Evolutionary conservation across 2,888 invertebrate species (phyloP), one percentile per base, ranked within the genome.

Genomic region (Elysia crispata): DNA sequence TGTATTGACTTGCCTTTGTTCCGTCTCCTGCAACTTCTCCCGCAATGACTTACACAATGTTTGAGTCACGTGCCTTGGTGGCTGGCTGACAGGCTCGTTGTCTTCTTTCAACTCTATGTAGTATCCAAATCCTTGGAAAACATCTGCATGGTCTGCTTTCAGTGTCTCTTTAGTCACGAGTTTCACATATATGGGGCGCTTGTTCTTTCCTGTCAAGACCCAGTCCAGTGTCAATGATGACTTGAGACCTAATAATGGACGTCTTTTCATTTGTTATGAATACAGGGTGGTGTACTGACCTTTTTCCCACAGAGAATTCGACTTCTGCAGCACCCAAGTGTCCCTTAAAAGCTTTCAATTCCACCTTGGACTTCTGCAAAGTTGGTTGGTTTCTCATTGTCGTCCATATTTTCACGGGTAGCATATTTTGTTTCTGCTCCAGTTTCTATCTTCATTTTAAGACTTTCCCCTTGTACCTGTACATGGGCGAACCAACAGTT

Each of bases 1-100:
- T 11, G 67, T 64, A 15, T 79, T 70, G 6, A 79, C 74, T 1
- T 33, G 28, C 20, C 33, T n/a, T n/a, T 76, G n/a, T 50, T 64
- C 72, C 25, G 79, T 64, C 23, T 64, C 31, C 6, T 79, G 28
- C 5, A 79, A 66, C 67, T 80, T 77, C 1, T 20, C 30, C 76
- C 76, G 64, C 33, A 82, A 28, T 30, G 28, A 31, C 11, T 67
- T 25, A 25, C 57, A 76, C 20, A 77, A 11, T 18, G 77, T 30
- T 6, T 75, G 64, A 18, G 81, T 76, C 3, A 83, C 72, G 50
- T 66, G 76, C 30, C 75, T 72, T 41, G 74, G 74, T 13, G 66
- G 70, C 28, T 5, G 70, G 6, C 77, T 74, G 31, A 75, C 74
- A 31, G 72, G 80, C 1, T 30, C 23, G 0, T 66, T 41, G 31